Evolutionary conservation across 2,113 vertebrate species (phyloP).

Genomic region (Potamarius usumacintae): DNA sequence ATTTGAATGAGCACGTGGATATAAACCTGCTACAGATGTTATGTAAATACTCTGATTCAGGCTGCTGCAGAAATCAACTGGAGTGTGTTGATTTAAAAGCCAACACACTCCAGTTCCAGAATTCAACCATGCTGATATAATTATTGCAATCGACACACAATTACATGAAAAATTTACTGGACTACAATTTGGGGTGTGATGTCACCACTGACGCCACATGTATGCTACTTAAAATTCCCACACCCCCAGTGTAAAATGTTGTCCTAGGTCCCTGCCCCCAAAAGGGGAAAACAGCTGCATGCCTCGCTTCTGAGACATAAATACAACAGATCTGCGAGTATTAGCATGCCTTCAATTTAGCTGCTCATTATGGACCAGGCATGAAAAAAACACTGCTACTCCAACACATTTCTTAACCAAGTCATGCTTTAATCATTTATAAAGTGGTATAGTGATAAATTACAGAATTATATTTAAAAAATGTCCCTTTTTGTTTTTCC

Average conservation of each 20-base stretch:
- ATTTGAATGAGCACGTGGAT: not conserved
- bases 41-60: not conserved
- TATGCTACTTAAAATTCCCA: not conserved
- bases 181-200: not conserved
- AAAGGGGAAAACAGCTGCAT: not conserved
- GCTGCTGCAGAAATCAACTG: not conserved
- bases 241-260: not conserved
- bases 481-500: not conserved
- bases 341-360: not conserved
- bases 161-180: not conserved
- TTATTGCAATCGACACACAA: not conserved
- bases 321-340: not conserved
- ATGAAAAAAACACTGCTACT: not conserved
- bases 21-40: not conserved
- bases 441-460: not conserved
- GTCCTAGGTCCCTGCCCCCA: not conserved
- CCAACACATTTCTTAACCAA: not conserved
- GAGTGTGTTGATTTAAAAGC: not conserved
- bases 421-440: not conserved
- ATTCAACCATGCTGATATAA: not conserved
- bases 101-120: not conserved
- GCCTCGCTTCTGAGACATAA: not conserved
- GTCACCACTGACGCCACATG: not conserved
- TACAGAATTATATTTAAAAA: too few species aligned
- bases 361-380: too few species aligned